Evolutionary conservation across 2,888 invertebrate genomes (phyloP), one percentile per base, ranked within the genome.

Genomic region (Eustalomyia histrio): DNA sequence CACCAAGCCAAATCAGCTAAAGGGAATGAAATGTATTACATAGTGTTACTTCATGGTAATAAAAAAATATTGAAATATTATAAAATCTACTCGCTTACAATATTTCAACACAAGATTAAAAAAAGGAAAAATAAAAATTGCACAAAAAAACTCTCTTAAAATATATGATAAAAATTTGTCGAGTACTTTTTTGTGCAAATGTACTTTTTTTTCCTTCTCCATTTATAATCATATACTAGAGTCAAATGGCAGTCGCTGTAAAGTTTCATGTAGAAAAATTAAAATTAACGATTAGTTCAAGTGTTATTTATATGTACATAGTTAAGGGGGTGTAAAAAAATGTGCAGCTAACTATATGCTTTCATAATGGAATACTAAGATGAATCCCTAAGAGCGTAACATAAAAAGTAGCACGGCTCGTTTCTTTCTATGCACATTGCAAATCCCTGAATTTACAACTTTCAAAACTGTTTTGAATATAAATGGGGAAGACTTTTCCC

Each of bases 81-180:
- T 47, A n/a, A 60, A 60, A 67, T 67, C 52, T 43, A 53, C 58
- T 50, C 47, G 7, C 53, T 63, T 73, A 33, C n/a, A 50, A 16
- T 18, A 55, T 21, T 17, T 18, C 65, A 61, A 57, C 33, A 7
- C 35, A 39, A 52, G 7, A 14, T 35, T 39, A 14, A 72, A 18
- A 68, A 24, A 53, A 47, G 6, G 6, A 43, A 8, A 17, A 53
- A 35, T 21, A 9, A 18, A n/a, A n/a, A n/a, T 43, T 5, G 10
- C 1, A 16, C 21, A 68, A 57, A 52, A 55, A 24, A 17, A 0
- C 24, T 57, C 7, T 43, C 7, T 18, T 58, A 58, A 64, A 80
- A 76, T 76, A 76, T 80, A 80, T 80, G 61, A 29, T 71, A 72
- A 67, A 43, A 76, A 50, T n/a, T n/a, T 76, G 50, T 72, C 18